Evolutionary conservation across 2,888 invertebrate species (phyloP).

Genomic region (Microplitis deprimator): DNA sequence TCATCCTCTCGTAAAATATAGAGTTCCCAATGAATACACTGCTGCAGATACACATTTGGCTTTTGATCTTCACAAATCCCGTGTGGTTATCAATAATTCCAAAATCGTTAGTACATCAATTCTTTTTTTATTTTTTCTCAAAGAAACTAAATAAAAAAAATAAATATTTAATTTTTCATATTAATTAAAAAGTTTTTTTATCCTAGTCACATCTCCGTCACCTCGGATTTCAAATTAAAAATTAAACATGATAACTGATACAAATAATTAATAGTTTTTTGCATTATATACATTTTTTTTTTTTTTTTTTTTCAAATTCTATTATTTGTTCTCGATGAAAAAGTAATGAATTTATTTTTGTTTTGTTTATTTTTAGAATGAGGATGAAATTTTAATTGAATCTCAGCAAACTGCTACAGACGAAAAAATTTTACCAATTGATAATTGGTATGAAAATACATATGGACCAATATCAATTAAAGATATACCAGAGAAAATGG

Average conservation of each 20-base stretch:
- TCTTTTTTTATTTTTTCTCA: neutral
- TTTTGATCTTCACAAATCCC: constrained; percentile 75
- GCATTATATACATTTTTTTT: too few species aligned
- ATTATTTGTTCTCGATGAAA: neutral
- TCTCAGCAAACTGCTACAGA: neutral
- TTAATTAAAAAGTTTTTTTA: neutral
- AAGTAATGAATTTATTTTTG: neutral
- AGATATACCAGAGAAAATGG: neutral
- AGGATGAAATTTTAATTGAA: neutral
- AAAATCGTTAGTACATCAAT: constrained; percentile 53
- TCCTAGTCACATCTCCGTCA: neutral
- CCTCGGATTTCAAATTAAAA: neutral
- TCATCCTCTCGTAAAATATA: constrained; percentile 77
- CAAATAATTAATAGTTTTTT: neutral
- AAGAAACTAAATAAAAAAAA: too few species aligned
- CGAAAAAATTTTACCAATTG: neutral
- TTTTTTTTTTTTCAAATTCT: too few species aligned
- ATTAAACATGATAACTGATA: neutral
- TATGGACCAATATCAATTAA: neutral
- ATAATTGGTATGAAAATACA: neutral
- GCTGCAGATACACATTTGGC: constrained; percentile 74
- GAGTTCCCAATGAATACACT: constrained; percentile 73
- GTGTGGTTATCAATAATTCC: constrained; percentile 67
- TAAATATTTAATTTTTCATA: neutral
- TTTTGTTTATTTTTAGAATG: constrained; percentile 7